Conservation (phyloP, 2,888 invertebrate species). For the Diaperis boleti region DNA sequence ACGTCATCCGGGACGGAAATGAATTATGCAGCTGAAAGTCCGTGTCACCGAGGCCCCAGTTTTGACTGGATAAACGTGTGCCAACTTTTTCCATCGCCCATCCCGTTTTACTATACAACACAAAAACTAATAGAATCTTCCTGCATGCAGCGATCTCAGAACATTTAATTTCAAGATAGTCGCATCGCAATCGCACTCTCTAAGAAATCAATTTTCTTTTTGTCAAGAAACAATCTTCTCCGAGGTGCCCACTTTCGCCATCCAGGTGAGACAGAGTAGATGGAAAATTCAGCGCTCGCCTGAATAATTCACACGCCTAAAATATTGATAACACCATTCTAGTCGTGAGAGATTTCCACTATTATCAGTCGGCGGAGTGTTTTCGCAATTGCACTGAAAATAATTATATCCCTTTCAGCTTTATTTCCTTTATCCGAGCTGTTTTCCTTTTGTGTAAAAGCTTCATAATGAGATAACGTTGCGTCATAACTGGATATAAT, state of each 20-base stretch:
- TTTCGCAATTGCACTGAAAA: constrained; percentile 32
- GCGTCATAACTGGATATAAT: constrained; percentile 33
- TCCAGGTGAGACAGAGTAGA: constrained; percentile 19
- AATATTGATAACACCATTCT: constrained; percentile 33
- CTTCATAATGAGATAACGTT: constrained; percentile 40
- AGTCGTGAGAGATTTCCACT: constrained; percentile 26
- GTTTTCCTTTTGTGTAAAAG: constrained; percentile 39
- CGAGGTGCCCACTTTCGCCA: constrained; percentile 6
- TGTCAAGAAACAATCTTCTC: constrained; percentile 6
- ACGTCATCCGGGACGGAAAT: too few species aligned
- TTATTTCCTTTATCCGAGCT: constrained; percentile 31
- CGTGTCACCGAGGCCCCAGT: too few species aligned
- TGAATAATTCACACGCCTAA: constrained; percentile 27
- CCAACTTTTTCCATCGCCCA: too few species aligned
- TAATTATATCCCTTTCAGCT: constrained; percentile 33
- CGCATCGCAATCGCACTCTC: background rate
- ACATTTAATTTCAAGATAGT: too few species aligned
- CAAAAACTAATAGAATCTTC: too few species aligned
- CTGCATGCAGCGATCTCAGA: too few species aligned
- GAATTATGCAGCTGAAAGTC: too few species aligned
- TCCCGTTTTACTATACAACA: too few species aligned
- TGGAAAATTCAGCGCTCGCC: constrained; percentile 23
- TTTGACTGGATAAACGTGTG: too few species aligned
- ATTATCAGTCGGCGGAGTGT: constrained; percentile 11
- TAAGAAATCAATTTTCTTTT: background rate